These are phyloP conservation scores for Etheostoma perlongum DNA, from an alignment of 2,797 vertebrate species.

Conservation along the genomic window DNA sequence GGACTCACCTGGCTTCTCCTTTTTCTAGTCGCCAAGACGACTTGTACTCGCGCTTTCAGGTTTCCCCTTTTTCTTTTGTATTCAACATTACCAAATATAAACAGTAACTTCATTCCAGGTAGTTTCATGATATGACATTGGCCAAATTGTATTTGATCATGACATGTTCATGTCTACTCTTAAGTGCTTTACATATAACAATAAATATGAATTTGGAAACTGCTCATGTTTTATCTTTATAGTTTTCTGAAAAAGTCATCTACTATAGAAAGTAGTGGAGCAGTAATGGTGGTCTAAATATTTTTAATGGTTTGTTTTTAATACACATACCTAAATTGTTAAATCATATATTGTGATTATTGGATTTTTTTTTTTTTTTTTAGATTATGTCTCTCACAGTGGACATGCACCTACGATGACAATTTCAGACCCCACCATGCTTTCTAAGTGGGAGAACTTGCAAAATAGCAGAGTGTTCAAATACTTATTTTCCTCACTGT, in stretches of 20 bases:
- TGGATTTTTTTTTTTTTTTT: too few relatives aligned
- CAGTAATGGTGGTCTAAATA: not conserved
- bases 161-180: constrained; percentile 76
- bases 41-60: constrained; percentile 65
- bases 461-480: too few relatives aligned
- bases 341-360: too few relatives aligned
- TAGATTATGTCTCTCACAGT: too few relatives aligned
- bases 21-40: constrained; percentile 64
- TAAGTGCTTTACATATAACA: constrained; percentile 80
- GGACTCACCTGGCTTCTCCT: constrained; percentile 77
- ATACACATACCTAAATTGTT: not conserved
- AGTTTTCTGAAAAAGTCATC: not conserved
- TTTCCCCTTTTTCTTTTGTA: constrained; percentile 71
- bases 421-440: too few relatives aligned
- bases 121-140: constrained; percentile 75
- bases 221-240: constrained; percentile 11
- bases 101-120: constrained; percentile 75
- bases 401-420: too few relatives aligned
- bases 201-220: constrained; percentile 78
- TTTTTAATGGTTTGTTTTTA: not conserved
- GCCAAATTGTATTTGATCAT: constrained; percentile 86
- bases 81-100: constrained; percentile 76
- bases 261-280: not conserved
- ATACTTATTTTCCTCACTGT: too few relatives aligned
- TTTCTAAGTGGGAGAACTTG: too few relatives aligned